Evolutionary conservation across 2,113 vertebrate species (phyloP).

Genomic region (Ceyx margarethae): DNA sequence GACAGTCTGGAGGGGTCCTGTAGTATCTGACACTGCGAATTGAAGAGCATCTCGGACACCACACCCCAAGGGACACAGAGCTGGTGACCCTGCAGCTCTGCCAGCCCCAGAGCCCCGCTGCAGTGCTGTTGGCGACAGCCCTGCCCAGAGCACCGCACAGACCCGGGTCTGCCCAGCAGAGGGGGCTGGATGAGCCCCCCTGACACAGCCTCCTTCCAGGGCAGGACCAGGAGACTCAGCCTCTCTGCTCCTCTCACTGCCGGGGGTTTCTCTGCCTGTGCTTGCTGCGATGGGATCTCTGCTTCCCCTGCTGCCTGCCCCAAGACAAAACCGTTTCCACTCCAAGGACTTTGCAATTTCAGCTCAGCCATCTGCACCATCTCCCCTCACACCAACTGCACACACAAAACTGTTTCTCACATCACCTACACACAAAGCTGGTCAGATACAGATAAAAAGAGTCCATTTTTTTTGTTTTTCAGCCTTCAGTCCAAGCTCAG

Average conservation of each 20-base stretch:
- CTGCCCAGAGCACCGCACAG: accelerated
- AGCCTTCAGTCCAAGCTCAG: too few species aligned
- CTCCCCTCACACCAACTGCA: not conserved
- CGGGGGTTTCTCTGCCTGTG: not conserved
- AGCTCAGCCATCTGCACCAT: not conserved
- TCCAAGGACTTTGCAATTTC: not conserved
- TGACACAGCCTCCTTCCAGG: not conserved
- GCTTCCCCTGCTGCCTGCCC: not conserved
- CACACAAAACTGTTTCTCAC: not conserved
- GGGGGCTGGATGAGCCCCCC: not conserved
- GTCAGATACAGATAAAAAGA: not conserved
- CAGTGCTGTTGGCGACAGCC: too few species aligned
- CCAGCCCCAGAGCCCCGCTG: not conserved
- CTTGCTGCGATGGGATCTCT: not conserved
- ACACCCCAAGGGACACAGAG: accelerated
- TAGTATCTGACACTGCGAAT: not conserved
- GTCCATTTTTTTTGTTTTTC: not conserved
- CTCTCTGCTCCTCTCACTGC: not conserved
- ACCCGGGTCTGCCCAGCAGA: not conserved
- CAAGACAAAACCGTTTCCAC: not conserved
- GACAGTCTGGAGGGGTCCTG: not conserved
- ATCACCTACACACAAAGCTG: not conserved
- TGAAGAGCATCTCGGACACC: not conserved
- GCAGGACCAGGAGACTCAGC: not conserved
- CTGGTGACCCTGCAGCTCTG: not conserved